phyloP scores from a whole-genome alignment of 2,113 vertebrate species.

The Strix uralensis region DNA sequence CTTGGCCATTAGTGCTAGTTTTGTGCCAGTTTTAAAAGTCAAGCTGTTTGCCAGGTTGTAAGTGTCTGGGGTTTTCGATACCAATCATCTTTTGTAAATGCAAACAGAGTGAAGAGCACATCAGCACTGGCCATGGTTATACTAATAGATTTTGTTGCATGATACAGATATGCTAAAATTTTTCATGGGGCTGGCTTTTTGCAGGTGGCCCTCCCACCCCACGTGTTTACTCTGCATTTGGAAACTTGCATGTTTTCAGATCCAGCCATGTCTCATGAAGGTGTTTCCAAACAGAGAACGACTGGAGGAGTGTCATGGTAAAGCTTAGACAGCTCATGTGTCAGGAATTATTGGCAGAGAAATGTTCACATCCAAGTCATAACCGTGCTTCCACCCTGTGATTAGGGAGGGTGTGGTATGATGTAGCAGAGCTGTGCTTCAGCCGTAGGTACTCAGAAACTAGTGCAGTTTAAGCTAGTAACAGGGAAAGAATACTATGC shows the following conservation, averaged over 20 bases:
- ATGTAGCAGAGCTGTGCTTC: conserved; percentile 39
- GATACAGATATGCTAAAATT: background rate
- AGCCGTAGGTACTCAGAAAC: conserved; percentile 21
- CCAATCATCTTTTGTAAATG: background rate
- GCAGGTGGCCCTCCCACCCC: background rate
- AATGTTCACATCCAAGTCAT: conserved; percentile 27
- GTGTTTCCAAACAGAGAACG: background rate
- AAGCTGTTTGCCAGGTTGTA: background rate
- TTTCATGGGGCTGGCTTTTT: background rate
- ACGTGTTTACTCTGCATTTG: background rate
- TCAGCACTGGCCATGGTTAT: background rate
- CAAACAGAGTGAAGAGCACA: background rate
- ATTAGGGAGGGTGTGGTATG: conserved; percentile 66
- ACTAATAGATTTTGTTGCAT: background rate
- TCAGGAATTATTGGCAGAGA: conserved; percentile 65
- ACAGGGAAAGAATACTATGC: background rate
- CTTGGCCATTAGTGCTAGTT: background rate
- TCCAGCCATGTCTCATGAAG: background rate
- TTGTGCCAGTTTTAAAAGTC: background rate
- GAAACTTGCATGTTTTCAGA: background rate
- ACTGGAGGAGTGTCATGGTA: conserved; percentile 2
- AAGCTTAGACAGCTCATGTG: conserved; percentile 20
- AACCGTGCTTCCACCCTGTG: conserved; percentile 64
- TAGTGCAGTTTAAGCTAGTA: conserved; percentile 49
- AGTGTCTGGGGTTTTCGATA: background rate